Evolutionary conservation across 2,113 vertebrate genomes (phyloP), one percentile per base, ranked within the genome.

Genomic region (Oryctolagus cuniculus): DNA sequence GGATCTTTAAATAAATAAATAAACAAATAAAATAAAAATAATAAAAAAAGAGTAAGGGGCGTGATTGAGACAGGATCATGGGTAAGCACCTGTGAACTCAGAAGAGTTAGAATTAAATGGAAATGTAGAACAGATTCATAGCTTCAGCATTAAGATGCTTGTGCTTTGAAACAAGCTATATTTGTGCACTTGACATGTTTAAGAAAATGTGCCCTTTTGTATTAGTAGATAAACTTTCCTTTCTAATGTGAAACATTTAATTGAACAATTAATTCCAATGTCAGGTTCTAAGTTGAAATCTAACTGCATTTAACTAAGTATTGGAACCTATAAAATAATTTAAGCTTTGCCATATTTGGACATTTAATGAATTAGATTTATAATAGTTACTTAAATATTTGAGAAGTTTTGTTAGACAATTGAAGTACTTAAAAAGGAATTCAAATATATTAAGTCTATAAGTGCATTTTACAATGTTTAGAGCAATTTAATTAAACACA

Each of bases 401-500:
- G 93, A 95, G 73, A 87, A 90, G 87, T 34, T 95, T 97, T 84
- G 73, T 91, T 80, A 78, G 83, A 94, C 38, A 95, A 86, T 7
- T 85, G 69, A 91, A 87, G 90, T 93, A 95, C 58, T 97, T 96
- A 92, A 95, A 84, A 89, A 95, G 66, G 64, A 88, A 85, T 92
- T 92, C 78, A 88, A 88, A 92, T 90, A 75, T 90, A 88, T 95
- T 92, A 92, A 93, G 90, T 31, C 81, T 92, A 89, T 90, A 92
- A 96, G 92, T 88, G 95, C 85, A 75, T 69, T 89, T 95, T 95
- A 83, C 88, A 74, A 7, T 75, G 64, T 96, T 95, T 96, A 95
- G 6, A 78, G 64, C 38, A 74, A 90, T 90, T 97, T 96, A 97
- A 97, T 97, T 97, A 97, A 97, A 94, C 90, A 85, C 94, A 93